phyloP scores from a whole-genome alignment of 2,797 vertebrate genomes.

The Microhierax caerulescens region DNA sequence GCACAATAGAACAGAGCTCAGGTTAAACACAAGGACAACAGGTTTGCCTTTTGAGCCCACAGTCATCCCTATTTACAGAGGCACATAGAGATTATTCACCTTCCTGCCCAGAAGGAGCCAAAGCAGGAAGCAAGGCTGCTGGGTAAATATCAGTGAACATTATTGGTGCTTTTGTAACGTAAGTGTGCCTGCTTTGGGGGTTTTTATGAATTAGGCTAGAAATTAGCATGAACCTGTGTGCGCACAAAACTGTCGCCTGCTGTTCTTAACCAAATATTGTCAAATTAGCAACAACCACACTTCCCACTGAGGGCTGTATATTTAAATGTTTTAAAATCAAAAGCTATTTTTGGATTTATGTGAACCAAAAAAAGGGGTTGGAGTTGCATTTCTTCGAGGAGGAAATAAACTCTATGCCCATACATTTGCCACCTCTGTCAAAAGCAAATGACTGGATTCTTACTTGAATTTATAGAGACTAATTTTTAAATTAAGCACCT shows the following conservation, averaged over 20 bases:
- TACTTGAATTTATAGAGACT: not conserved
- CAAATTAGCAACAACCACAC: constrained; percentile 57
- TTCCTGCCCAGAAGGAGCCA: not conserved
- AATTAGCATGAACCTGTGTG: not conserved
- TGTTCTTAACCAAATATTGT: constrained; percentile 50
- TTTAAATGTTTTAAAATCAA: constrained; percentile 41
- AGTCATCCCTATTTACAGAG: constrained; percentile 10
- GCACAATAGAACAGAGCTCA: constrained; percentile 19
- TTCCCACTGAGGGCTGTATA: not conserved
- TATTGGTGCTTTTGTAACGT: constrained; percentile 8
- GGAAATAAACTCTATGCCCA: not conserved
- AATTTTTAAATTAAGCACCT: not conserved
- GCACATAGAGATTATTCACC: constrained; percentile 29
- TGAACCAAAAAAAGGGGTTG: not conserved
- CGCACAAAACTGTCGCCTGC: not conserved
- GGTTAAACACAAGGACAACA: not conserved
- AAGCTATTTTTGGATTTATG: constrained; percentile 43
- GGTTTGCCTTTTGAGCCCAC: not conserved
- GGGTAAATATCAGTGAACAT: constrained; percentile 8
- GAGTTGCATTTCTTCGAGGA: not conserved
- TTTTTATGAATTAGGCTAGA: constrained; percentile 29
- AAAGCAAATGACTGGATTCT: not conserved
- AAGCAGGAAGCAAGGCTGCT: not conserved
- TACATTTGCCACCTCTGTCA: not conserved
- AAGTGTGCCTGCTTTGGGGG: constrained; percentile 11